Base-by-base conservation (phyloP, 2,797 vertebrate genomes). In the Peromyscus attwateri region DNA sequence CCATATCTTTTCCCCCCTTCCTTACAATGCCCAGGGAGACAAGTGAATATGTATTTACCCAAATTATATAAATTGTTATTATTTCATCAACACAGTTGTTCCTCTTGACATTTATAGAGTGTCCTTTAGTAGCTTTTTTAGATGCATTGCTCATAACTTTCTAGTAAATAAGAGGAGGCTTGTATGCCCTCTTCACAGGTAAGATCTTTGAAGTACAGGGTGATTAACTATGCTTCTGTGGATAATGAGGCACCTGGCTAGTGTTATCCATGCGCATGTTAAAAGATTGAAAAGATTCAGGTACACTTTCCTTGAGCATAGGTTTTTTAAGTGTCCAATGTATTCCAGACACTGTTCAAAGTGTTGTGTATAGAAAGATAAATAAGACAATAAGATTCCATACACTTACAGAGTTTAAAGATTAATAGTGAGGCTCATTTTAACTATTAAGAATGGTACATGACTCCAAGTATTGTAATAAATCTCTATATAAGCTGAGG, bases 101-200 rank as follows among this genome's bases (percentile, higher is more conserved):
- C 92, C 95, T 96, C 97, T 98, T 98, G 97, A 97, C 97, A 98
- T 97, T 97, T 97, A 13, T 82, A 80, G 82, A 98, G 94, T 95
- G 34, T 52, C 62, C 95, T 95, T 94, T 95, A 87, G 66, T 81
- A 95, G 57, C 29, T 91, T 93, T 96, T 95, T 88, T 93, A 92
- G 89, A 92, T 70, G 34, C 62, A 82, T 2, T 93, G 31, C 71
- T 96, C 27, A 68, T 76, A 95, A 95, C 71, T 97, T 82, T 79
- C 75, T 97, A 89, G 91, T 97, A 97, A 97, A 97, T 92, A 97
- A 92, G 83, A 96, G 81, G 71, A 95, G 92, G 82, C 95, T 90
- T 96, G 89, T 89, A 81, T 6, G 79, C 40, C 52, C 85, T 97
- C 87, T 81, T 96, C 89, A 95, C 64, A 92, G 75, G 91, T 97